phyloP scores from a whole-genome alignment of 2,888 invertebrate species.

The Hetaerina titia region DNA sequence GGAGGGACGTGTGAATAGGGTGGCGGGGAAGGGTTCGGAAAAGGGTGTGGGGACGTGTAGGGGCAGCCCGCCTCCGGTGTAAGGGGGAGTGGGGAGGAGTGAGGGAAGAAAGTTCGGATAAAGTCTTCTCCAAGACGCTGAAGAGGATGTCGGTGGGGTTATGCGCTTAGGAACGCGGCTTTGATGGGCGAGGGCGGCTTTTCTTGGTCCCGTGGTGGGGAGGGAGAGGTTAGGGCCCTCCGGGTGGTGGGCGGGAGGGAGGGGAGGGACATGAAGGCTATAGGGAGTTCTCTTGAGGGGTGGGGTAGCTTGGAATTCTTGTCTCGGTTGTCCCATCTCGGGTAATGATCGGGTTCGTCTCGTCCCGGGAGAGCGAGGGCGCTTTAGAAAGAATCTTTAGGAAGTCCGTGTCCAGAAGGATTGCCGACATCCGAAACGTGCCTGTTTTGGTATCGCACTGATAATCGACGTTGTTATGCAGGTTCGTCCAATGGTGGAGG shows the following conservation, averaged over 20 bases:
- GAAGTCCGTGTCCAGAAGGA: conserved; percentile 65
- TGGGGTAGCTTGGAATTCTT: conserved; percentile 59
- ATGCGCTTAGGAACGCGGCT: conserved; percentile 61
- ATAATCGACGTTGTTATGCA: conserved; percentile 56
- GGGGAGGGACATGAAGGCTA: background rate
- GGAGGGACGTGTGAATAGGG: background rate
- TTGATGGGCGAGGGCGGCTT: conserved; percentile 29
- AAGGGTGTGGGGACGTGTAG: background rate
- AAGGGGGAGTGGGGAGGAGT: background rate
- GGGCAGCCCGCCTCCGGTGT: background rate
- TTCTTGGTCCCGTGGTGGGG: background rate
- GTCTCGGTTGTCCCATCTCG: conserved; percentile 67
- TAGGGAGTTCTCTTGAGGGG: background rate
- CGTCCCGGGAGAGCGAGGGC: conserved; percentile 40
- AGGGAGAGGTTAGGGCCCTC: background rate
- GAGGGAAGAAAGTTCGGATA: background rate
- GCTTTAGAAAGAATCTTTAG: conserved; percentile 48
- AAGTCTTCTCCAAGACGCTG: conserved; percentile 48
- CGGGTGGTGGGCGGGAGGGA: background rate
- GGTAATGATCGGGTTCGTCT: conserved; percentile 64
- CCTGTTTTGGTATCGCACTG: conserved; percentile 66
- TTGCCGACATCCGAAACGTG: conserved; percentile 66
- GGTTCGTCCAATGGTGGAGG: conserved; percentile 33
- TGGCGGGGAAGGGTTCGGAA: background rate
- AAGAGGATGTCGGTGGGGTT: conserved; percentile 53